Evolutionary conservation across 2,888 invertebrate species (phyloP), one percentile per base, ranked within the genome.

Genomic region (Dicyrtoma fusca): DNA sequence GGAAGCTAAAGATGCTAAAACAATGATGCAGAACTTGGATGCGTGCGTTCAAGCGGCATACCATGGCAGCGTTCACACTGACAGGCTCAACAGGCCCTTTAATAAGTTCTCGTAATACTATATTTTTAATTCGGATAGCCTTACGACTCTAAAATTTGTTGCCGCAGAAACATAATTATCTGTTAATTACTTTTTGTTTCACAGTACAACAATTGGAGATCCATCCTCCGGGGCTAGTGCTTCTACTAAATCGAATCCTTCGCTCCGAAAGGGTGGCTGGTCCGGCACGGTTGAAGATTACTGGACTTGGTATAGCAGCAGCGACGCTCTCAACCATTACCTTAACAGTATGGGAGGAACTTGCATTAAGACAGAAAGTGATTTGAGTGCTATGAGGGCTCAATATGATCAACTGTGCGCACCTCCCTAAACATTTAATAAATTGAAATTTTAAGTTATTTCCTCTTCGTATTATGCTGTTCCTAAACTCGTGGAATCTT

Each of bases 21-120:
- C 65, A 17, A 74, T 74, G 57, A 69, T 78, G 75, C 57, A 59
- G 21, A 77, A 71, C 71, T 49, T 78, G 45, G 78, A 78, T 57
- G 78, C 77, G n/a, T 76, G 76, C 69, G 74, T 75, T 0, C 49
- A 64, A 11, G 75, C 73, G 5, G 72, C 69, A 6, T 73, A 75
- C 25, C 42, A 34, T 6, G 64, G 62, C 17, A 62, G 72, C 34
- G 59, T 73, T 45, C 76, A 65, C 66, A 47, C 47, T 0, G n/a
- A 59, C 14, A 62, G 78, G 17, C 45, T 78, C 19, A 74, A 76
- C 17, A 62, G 77, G 21, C 74, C 78, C 17, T 77, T 75, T 49
- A 61, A 57, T 13, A 53, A 59, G 44, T 69, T 69, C 42, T 25
- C 45, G 69, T 69, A 55, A 21, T 6, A 25, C 8, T 25, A n/a